These are phyloP conservation scores for Rhimphoctona megacephalus DNA, from an alignment of 2,888 invertebrate species.

Conservation along the genomic window DNA sequence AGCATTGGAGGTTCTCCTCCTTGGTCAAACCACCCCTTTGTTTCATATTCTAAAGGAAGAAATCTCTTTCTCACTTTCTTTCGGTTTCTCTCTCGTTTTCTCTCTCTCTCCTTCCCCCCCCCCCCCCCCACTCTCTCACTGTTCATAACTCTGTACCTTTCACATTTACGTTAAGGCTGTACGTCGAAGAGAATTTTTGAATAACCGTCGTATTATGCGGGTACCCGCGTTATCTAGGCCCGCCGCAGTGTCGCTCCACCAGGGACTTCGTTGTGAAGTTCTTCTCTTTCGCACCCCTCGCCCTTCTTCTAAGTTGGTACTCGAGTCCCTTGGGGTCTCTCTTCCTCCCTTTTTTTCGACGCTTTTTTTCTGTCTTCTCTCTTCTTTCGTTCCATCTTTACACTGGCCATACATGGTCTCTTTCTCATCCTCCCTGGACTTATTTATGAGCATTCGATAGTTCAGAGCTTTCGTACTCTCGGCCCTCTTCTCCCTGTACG, in stretches of 20 bases:
- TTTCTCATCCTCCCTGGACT: slow-evolving; percentile 40
- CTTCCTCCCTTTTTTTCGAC: slow-evolving; percentile 24
- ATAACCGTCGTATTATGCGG: slow-evolving; percentile 67
- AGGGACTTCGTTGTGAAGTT: slow-evolving; percentile 32
- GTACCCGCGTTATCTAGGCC: slow-evolving; percentile 60
- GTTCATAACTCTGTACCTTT: not conserved
- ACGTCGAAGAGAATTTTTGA: slow-evolving; percentile 69
- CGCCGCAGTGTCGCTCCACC: slow-evolving; percentile 52
- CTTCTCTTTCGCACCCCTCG: not conserved
- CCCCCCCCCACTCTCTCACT: no score
- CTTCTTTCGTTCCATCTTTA: slow-evolving; percentile 24
- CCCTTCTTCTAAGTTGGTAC: slow-evolving; percentile 48
- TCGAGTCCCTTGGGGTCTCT: slow-evolving; percentile 47
- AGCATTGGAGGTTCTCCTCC: slow-evolving; percentile 21
- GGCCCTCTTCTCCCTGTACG: not conserved
- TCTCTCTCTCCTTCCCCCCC: not conserved
- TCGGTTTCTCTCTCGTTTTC: slow-evolving; percentile 8
- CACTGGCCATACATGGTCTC: slow-evolving; percentile 13
- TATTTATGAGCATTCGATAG: slow-evolving; percentile 63
- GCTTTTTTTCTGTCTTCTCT: slow-evolving; percentile 19
- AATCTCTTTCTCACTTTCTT: slow-evolving; percentile 11
- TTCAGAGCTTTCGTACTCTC: slow-evolving; percentile 34
- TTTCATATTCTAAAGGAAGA: slow-evolving; percentile 12
- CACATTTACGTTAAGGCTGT: slow-evolving; percentile 18
- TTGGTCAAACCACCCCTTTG: slow-evolving; percentile 52